Conservation (phyloP, 2,888 invertebrate species). For the Caenorhabditis sp. region DNA sequence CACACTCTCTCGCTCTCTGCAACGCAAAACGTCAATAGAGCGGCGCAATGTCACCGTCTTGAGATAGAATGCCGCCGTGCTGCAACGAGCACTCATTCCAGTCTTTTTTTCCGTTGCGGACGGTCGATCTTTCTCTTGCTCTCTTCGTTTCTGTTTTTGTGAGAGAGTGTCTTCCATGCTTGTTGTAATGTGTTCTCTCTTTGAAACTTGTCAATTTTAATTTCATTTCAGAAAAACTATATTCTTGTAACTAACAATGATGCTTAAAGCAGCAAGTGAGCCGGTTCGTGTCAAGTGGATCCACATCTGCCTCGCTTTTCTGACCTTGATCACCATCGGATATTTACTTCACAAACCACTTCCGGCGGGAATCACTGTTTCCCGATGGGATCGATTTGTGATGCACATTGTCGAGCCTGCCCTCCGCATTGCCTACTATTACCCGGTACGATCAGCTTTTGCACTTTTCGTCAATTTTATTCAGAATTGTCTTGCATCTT, state of each 20-base stretch:
- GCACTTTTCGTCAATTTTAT: neutral
- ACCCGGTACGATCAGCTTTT: constrained; percentile 69
- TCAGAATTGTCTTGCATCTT: no score
- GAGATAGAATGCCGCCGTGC: no score
- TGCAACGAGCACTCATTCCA: no score
- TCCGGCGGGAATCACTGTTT: constrained; percentile 62
- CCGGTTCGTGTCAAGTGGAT: constrained; percentile 5
- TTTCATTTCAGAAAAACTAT: constrained; percentile 13
- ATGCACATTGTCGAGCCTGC: constrained; percentile 69
- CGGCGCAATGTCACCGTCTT: no score
- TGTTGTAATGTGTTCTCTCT: no score
- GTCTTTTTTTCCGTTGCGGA: no score
- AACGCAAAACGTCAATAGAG: no score
- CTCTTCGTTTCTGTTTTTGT: no score
- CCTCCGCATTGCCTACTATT: constrained; percentile 67
- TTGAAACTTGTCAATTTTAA: no score
- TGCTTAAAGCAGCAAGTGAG: constrained; percentile 33
- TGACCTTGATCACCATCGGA: constrained; percentile 17
- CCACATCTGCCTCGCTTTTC: constrained; percentile 4
- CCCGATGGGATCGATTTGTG: constrained; percentile 60
- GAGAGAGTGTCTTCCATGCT: no score
- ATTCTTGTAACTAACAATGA: constrained; percentile 30
- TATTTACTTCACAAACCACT: constrained; percentile 62
- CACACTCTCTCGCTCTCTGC: no score
- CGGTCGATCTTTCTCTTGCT: no score